phyloP scores from a whole-genome alignment of 2,888 invertebrate genomes.

The Aporophyla lueneburgensis region DNA sequence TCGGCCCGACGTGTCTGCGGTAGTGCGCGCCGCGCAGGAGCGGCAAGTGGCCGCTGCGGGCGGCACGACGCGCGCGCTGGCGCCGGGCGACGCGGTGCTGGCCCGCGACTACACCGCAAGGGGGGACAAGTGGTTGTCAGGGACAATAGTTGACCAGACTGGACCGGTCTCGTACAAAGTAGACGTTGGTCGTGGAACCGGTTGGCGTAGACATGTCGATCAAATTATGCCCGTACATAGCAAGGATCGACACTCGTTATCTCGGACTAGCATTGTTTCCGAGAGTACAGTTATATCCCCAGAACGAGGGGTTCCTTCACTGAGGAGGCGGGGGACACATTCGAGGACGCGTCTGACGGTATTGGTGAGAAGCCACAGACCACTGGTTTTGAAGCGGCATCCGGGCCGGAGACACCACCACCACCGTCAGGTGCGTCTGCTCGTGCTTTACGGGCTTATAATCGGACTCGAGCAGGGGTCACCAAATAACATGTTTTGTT shows the following conservation, averaged over 20 bases:
- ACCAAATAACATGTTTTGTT: no score
- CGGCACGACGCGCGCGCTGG: neutral
- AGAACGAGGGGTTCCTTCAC: neutral
- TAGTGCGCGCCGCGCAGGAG: slow-evolving; percentile 3
- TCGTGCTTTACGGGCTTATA: neutral
- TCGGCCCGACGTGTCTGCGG: neutral
- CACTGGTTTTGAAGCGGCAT: neutral
- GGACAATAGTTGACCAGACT: neutral
- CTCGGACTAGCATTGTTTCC: neutral
- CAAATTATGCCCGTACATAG: neutral
- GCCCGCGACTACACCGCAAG: neutral
- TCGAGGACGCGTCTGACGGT: neutral
- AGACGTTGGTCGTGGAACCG: neutral
- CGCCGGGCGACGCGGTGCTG: no score
- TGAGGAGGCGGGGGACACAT: neutral
- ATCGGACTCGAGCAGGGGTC: neutral
- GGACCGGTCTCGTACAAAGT: neutral
- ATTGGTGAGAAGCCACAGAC: neutral
- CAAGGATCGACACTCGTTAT: neutral
- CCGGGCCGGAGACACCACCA: neutral
- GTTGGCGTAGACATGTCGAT: neutral
- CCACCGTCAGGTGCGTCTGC: neutral
- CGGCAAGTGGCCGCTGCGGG: neutral
- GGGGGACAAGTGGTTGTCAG: neutral
- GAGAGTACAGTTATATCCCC: neutral